A percentile compares a stretch with the other conserved stretches of the same genome.
Conservation (phyloP, 2,888 invertebrate genomes). For the Rutpela maculata region DNA sequence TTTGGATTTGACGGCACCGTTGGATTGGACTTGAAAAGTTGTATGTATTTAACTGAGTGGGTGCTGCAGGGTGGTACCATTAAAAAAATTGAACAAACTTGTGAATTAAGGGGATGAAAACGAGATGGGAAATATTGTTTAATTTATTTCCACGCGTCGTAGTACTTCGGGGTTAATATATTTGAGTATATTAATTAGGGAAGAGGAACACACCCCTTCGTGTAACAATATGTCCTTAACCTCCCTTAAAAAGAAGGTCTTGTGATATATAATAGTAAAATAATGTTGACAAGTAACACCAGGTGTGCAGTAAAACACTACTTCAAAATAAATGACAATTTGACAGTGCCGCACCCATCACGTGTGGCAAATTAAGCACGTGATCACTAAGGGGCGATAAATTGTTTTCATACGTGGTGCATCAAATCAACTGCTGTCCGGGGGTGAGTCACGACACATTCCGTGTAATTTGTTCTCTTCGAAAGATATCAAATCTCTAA, state of each 20-base stretch:
- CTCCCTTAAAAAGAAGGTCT: constrained; percentile 19
- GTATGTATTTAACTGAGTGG: no score
- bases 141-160: not conserved
- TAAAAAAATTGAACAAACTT: no score
- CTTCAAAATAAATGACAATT: constrained; percentile 28
- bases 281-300: constrained; percentile 16
- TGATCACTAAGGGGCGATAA: constrained; percentile 31
- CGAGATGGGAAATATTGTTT: not conserved
- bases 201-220: constrained; percentile 23
- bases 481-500: not conserved
- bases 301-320: constrained; percentile 32
- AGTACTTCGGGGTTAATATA: not conserved
- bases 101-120: no score
- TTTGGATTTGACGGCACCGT: no score
- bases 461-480: constrained; percentile 5
- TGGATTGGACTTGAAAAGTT: no score
- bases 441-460: constrained; percentile 29
- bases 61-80: no score
- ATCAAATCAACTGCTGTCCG: constrained; percentile 23
- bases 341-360: constrained; percentile 37
- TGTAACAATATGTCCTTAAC: not conserved
- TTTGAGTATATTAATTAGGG: not conserved
- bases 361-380: constrained; percentile 28
- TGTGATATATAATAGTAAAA: constrained; percentile 24
- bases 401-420: constrained; percentile 19